These are phyloP conservation scores for Asobara japonica DNA, from an alignment of 1,140 invertebrate genomes.

Conservation along the genomic window DNA sequence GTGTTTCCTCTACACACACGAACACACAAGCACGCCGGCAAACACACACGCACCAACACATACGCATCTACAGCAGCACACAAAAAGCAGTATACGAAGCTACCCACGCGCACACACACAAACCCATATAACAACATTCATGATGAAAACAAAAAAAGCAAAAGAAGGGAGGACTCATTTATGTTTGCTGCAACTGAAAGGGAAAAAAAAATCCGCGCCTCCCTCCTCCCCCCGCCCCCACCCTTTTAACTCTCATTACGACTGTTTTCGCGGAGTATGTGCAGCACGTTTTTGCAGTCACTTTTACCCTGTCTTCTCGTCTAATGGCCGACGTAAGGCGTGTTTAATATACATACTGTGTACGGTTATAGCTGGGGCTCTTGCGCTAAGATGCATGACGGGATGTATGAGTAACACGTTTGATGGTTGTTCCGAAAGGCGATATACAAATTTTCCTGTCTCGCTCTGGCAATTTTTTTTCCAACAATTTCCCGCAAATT, in stretches of 20 bases:
- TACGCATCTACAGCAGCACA: no score
- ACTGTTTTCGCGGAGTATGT: conserved; percentile 25
- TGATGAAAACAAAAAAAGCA: no score
- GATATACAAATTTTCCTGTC: no score
- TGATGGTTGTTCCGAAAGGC: not conserved
- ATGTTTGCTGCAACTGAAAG: not conserved
- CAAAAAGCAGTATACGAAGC: no score
- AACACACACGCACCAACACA: no score
- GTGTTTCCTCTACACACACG: no score
- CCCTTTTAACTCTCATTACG: not conserved
- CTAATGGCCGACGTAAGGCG: conserved; percentile 25
- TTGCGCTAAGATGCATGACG: conserved; percentile 55
- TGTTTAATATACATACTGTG: conserved; percentile 10
- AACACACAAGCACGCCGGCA: no score
- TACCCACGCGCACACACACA: no score
- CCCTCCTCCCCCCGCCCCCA: not conserved
- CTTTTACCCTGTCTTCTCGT: not conserved
- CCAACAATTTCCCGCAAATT: no score
- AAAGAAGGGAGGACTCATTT: not conserved
- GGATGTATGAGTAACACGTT: conserved; percentile 54
- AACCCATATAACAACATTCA: no score
- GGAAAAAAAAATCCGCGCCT: not conserved
- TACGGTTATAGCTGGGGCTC: conserved; percentile 33
- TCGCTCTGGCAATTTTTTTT: no score
- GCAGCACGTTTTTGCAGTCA: conserved; percentile 30